Conservation (phyloP, 2,888 invertebrate species). For the Cryptus armator region DNA sequence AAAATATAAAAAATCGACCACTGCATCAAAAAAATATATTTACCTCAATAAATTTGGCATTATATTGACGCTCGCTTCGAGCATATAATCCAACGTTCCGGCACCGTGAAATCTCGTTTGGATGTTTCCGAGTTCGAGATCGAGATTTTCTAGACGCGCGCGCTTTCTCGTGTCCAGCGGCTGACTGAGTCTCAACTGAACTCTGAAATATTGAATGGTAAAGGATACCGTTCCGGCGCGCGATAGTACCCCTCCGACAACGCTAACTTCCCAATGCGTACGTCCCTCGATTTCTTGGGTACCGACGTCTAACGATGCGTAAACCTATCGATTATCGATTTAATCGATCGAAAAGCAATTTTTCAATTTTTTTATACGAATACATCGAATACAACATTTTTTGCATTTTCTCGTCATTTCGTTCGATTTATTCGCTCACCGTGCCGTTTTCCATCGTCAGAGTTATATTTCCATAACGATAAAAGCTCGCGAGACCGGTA, state of each 20-base stretch:
- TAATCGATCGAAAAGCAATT: conserved; percentile 6
- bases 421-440: conserved; percentile 78
- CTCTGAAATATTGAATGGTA: conserved; percentile 92
- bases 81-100: conserved; percentile 93
- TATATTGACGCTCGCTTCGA: conserved; percentile 93
- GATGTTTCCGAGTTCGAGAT: conserved; percentile 93
- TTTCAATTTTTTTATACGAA: not conserved
- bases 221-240: conserved; percentile 91
- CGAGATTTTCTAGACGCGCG: conserved; percentile 90
- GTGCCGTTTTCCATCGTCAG: conserved; percentile 91
- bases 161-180: conserved; percentile 91
- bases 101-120: conserved; percentile 94
- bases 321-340: conserved; percentile 76
- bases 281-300: conserved; percentile 92
- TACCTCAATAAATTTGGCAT: conserved; percentile 92
- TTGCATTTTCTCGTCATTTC: not conserved
- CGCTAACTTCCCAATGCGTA: conserved; percentile 92
- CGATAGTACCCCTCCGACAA: conserved; percentile 89
- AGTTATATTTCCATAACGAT: conserved; percentile 92
- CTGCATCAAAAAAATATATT: not conserved
- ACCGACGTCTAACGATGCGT: conserved; percentile 90
- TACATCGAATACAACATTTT: not conserved
- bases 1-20: too few species aligned
- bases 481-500: conserved; percentile 92
- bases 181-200: conserved; percentile 90